Evolutionary conservation across 2,797 vertebrate species (phyloP), one percentile per base, ranked within the genome.

Genomic region (Aulostomus chinensis): DNA sequence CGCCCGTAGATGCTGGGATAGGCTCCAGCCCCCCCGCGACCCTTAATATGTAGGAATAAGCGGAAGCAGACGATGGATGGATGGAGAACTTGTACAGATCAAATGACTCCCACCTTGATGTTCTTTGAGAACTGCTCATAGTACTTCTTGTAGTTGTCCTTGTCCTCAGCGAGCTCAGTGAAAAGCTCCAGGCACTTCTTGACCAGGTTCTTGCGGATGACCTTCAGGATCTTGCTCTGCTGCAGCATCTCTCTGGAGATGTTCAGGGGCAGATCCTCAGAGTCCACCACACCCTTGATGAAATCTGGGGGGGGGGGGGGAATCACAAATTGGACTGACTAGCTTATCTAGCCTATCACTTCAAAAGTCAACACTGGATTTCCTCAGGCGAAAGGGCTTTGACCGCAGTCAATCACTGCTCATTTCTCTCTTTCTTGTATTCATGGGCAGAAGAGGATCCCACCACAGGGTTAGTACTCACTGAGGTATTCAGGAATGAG

Each of bases 191-290:
- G 18, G 64, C 94, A 97, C 73, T 98, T 98, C 81, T 98, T 99
- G 20, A 99, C 96, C 68, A 98, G 84, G 69, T 99, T 98, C 86
- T 99, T 98, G 37, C 96, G 85, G 51, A 99, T 98, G 7, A 98
- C 96, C 54, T 99, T 99, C 40, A 99, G 83, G 73, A 99, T 98
- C 75, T 99, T 99, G 88, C 96, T 99, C 60, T 99, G 96, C 57
- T 99, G 97, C 53, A 98, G 79, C 96, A 96, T 99, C 83, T 99
- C 96, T 87, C 96, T 93, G 63, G 96, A 98, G 82, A 99, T 99
- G 35, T 98, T 98, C 34, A 98, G 82, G 34, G 95, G 95, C 0
- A 98, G 89, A 59, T 97, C 96, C 67, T 97, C 95, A 1, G 95
- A 98, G 61, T 98, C 96, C 31, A 98, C 95, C 37, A 98, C 95